Conservation (phyloP, 2,113 vertebrate genomes). For the Seriola quinqueradiata region DNA sequence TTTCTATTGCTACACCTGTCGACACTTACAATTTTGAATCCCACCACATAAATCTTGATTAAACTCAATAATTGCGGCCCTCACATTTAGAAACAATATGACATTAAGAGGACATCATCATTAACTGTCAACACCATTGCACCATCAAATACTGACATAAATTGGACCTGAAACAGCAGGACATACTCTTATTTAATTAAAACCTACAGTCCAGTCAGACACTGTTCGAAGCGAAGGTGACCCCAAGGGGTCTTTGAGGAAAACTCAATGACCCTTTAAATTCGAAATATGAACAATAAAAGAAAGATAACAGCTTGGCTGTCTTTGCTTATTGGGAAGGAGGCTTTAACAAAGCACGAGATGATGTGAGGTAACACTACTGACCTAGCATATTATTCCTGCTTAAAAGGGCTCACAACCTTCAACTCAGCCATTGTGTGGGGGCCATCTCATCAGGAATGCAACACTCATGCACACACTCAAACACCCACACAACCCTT, state of each 20-base stretch:
- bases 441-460: constrained; percentile 64
- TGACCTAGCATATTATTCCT: constrained; percentile 55
- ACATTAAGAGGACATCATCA: neutral
- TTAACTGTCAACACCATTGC: neutral
- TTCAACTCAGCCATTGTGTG: constrained; percentile 70
- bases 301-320: constrained; percentile 16
- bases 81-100: neutral
- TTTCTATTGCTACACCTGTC: neutral
- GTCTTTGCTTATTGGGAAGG: constrained; percentile 16
- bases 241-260: neutral
- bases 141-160: constrained; percentile 1
- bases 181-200: neutral
- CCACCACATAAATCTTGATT: neutral
- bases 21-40: neutral
- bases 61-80: neutral
- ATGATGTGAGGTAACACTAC: constrained; percentile 17
- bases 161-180: neutral
- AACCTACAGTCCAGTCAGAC: neutral
- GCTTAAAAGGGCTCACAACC: constrained; percentile 61
- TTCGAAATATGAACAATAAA: constrained; percentile 9
- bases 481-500: constrained; percentile 63
- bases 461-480: constrained; percentile 56
- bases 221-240: neutral
- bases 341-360: constrained; percentile 54
- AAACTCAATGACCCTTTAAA: constrained; percentile 8